phyloP scores from a whole-genome alignment of 2,797 vertebrate genomes.

The Ctenosaura bakeri region DNA sequence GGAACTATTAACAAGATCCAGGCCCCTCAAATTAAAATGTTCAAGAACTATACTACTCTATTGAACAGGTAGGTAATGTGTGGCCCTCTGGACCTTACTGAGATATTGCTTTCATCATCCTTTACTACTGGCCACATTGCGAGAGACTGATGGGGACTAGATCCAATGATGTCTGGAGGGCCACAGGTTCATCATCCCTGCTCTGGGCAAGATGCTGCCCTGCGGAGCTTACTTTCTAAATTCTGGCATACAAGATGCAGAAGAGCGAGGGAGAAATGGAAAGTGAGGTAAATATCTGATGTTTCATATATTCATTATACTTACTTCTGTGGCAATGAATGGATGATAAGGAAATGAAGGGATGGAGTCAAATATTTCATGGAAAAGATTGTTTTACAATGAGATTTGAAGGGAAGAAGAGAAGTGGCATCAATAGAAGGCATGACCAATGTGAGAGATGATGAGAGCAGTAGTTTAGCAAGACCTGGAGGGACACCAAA shows the following conservation, averaged over 20 bases:
- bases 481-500: too few species aligned
- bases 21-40: too few species aligned
- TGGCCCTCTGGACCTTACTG: not conserved
- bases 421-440: not conserved
- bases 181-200: too few species aligned
- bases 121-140: not conserved
- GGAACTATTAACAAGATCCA: too few species aligned
- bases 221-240: too few species aligned
- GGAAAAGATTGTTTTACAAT: not conserved
- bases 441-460: not conserved
- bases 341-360: not conserved
- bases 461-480: too few species aligned
- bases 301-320: too few species aligned
- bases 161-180: not conserved
- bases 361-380: not conserved
- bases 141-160: not conserved
- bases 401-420: not conserved
- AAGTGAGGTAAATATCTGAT: too few species aligned
- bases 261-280: too few species aligned
- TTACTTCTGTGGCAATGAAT: too few species aligned
- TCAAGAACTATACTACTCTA: not conserved
- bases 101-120: not conserved
- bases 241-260: too few species aligned
- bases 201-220: too few species aligned
- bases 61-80: not conserved